Evolutionary conservation across 1,140 invertebrate species (phyloP), one percentile per base, ranked within the genome.

Genomic region (Drosophila persimilis): DNA sequence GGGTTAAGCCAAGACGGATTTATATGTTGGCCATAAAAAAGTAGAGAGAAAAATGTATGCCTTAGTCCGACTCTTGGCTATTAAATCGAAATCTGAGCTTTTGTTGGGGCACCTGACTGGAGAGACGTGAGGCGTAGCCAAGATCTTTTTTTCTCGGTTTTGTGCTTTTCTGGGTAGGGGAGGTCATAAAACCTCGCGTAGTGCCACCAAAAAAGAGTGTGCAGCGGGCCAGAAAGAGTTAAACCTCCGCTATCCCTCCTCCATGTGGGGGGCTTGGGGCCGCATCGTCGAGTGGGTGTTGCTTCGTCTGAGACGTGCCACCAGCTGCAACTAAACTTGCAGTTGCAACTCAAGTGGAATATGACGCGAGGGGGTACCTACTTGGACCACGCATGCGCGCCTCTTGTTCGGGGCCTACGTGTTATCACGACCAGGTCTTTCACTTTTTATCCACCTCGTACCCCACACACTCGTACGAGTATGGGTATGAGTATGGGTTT

Each of bases 351-450:
- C 47, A 63, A 55, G 51, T 63, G 29, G 44, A 35, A 13, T 39
- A 39, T 39, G 35, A 13, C 11, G 17, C 51, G 51, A 8, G 63
- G 64, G 64, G 65, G 62, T 50, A 52, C 17, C 44, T 24, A 45
- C n/a, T 17, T 35, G 59, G 72, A 77, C 80, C 77, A 81, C 81
- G 81, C 83, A 88, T 86, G 72, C 73, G 73, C 73, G 44, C 65
- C 75, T 39, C 35, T 74, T 75, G 71, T 79, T 79, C 65, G 58
- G 41, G 73, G 47, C 75, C 79, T 83, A 86, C 83, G 83, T 86
- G 79, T 89, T 86, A 86, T 86, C 83, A 89, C 83, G 83, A 89
- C 58, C 67, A 51, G 43, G 55, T 69, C 62, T 75, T 75, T 75
- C 72, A 73, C 73, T 76, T 74, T 75, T 76, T 13, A 39, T 69